A percentile compares a stretch with the other conserved stretches of the same genome.
Evolutionary conservation across 2,888 invertebrate genomes (phyloP).

Genomic region (Subacronicta megacephala): DNA sequence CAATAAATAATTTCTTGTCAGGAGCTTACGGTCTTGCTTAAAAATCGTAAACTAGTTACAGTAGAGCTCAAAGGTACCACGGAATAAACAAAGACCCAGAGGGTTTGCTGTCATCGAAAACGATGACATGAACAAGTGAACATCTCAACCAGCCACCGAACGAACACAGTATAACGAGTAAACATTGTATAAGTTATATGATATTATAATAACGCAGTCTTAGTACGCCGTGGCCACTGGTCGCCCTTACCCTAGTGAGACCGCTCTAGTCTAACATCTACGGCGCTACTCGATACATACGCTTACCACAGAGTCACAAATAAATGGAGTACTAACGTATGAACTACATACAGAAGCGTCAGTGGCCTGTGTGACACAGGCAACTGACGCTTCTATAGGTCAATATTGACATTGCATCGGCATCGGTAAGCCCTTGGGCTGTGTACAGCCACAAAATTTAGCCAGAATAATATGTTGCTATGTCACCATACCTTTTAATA

Average conservation of each 20-base stretch:
- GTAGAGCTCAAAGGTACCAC: not conserved
- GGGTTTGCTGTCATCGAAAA: constrained; percentile 43
- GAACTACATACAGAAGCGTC: too few relatives aligned
- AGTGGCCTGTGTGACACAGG: not conserved
- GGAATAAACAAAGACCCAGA: constrained; percentile 29
- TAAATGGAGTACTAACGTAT: constrained; percentile 19
- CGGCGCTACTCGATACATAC: constrained; percentile 73
- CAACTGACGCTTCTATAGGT: too few relatives aligned
- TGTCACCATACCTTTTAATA: too few relatives aligned
- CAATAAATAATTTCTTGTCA: too few relatives aligned
- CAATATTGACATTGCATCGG: too few relatives aligned
- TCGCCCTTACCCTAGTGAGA: constrained; percentile 74
- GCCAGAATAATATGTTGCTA: too few relatives aligned
- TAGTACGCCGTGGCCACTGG: constrained; percentile 77
- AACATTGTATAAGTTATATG: constrained; percentile 73
- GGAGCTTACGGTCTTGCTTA: not conserved
- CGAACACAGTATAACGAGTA: constrained; percentile 73
- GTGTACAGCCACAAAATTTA: too few relatives aligned
- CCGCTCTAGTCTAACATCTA: constrained; percentile 72
- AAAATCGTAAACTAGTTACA: not conserved
- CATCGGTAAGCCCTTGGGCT: too few relatives aligned
- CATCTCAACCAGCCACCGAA: constrained; percentile 51
- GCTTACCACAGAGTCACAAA: constrained; percentile 54
- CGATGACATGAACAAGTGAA: constrained; percentile 43
- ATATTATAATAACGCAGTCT: constrained; percentile 81